Percentiles rank a stretch among this genome's conserved stretches.
phyloP scores from a whole-genome alignment of 2,888 invertebrate genomes.

The Drosophila subsilvestris region DNA sequence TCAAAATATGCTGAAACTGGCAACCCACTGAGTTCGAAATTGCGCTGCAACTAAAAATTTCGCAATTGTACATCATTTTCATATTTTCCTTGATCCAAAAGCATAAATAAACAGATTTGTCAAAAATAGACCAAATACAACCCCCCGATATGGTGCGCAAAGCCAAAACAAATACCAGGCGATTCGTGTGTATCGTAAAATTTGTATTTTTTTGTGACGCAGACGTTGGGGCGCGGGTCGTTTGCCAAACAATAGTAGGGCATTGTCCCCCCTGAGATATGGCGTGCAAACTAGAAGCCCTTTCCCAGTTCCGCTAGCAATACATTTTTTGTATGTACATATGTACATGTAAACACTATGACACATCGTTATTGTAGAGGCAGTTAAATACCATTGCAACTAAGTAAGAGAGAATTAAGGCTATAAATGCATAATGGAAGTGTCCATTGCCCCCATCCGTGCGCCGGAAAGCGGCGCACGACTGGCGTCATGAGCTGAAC shows the following conservation, averaged over 20 bases:
- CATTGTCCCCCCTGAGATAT: neutral
- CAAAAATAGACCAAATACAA: neutral
- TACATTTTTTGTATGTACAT: neutral
- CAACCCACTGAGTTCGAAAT: too few species aligned
- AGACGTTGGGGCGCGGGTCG: neutral
- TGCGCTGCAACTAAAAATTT: too few species aligned
- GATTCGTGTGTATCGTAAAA: neutral
- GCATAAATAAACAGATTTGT: neutral
- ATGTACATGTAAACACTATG: slow-evolving; percentile 13
- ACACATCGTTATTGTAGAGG: slow-evolving; percentile 12
- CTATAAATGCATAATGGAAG: slow-evolving; percentile 44
- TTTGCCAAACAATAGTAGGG: neutral
- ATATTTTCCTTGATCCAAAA: neutral
- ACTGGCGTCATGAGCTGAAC: slow-evolving; percentile 52
- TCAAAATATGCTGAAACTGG: too few species aligned
- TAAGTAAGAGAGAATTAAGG: slow-evolving; percentile 48
- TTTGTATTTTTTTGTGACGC: neutral
- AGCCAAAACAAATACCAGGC: neutral
- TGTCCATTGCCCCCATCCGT: slow-evolving; percentile 9
- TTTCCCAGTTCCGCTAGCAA: neutral
- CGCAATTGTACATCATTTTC: too few species aligned
- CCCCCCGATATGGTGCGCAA: neutral
- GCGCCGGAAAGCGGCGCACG: slow-evolving; percentile 41
- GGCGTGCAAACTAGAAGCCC: neutral
- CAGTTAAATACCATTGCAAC: slow-evolving; percentile 34